Percentiles rank a stretch among this genome's conserved stretches.
Evolutionary conservation across 2,797 vertebrate species (phyloP).

Genomic region (Onychomys leucogaster): DNA sequence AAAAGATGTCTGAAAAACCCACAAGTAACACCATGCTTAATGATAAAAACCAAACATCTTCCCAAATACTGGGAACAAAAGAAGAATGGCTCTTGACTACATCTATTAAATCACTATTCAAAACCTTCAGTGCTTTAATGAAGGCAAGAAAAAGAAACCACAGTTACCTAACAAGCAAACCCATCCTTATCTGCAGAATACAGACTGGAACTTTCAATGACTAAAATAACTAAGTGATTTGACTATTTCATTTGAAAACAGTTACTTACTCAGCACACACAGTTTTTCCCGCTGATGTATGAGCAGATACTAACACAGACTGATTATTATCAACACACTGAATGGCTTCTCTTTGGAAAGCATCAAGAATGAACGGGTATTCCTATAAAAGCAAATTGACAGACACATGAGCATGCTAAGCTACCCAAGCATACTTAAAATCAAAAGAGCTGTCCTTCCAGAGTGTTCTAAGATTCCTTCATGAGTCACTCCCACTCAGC

Average conservation of each 20-base stretch:
- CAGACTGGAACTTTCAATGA: conserved; percentile 13
- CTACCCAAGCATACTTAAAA: conserved; percentile 16
- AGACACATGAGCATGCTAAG: not conserved
- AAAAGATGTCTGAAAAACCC: not conserved
- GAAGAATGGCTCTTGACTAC: not conserved
- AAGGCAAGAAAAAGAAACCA: conserved; percentile 32
- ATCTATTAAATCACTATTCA: not conserved
- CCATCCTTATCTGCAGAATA: conserved; percentile 20
- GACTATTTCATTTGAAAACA: conserved; percentile 32
- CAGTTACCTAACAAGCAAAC: conserved; percentile 9
- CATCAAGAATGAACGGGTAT: conserved; percentile 97
- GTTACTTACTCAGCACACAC: conserved; percentile 98
- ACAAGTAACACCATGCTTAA: not conserved
- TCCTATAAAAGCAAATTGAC: conserved; percentile 90
- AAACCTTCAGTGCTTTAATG: not conserved
- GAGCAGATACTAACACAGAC: conserved; percentile 98
- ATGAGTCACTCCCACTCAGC: not conserved
- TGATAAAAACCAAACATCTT: not conserved
- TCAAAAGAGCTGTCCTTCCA: not conserved
- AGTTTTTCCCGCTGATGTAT: conserved; percentile 99
- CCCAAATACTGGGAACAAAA: not conserved
- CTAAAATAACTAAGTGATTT: not conserved
- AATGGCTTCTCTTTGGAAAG: conserved; percentile 98
- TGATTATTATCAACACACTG: conserved; percentile 98
- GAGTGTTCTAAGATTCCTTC: conserved; percentile 1